Conservation (phyloP, 1,140 invertebrate genomes). For the Drosophila lacteicornis region DNA sequence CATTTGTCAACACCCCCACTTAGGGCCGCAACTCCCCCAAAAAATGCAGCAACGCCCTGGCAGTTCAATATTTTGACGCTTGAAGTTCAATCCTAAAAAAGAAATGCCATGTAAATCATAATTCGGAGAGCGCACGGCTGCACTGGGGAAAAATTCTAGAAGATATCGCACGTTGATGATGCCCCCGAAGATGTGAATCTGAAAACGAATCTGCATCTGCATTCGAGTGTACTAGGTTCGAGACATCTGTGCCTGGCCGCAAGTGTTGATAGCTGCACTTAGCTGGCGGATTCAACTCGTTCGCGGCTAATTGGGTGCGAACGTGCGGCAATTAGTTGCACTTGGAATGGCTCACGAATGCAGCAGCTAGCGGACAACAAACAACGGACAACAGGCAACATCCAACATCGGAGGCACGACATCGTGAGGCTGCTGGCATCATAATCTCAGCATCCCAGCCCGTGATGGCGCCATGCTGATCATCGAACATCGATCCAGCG, state of each 20-base stretch:
- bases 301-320: constrained; percentile 79
- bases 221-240: constrained; percentile 20
- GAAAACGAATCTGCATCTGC: constrained; percentile 11
- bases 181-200: background rate
- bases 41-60: constrained; percentile 3
- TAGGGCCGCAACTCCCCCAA: constrained; percentile 40
- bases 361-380: constrained; percentile 22
- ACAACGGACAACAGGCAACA: constrained; percentile 1
- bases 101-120: constrained; percentile 66
- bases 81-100: constrained; percentile 64
- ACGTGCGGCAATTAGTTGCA: constrained; percentile 81
- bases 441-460: constrained; percentile 47
- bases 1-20: constrained; percentile 82
- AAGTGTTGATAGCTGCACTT: constrained; percentile 81
- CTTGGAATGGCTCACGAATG: constrained; percentile 68
- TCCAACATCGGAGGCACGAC: constrained; percentile 23
- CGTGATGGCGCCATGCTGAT: constrained; percentile 71
- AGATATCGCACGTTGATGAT: background rate
- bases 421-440: constrained; percentile 66
- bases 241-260: constrained; percentile 39
- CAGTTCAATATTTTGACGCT: constrained; percentile 75
- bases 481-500: constrained; percentile 45
- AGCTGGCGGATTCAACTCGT: constrained; percentile 66
- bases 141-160: constrained; percentile 11
- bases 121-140: constrained; percentile 14